A percentile compares a stretch with the other conserved stretches of the same genome.
Conservation (phyloP, 2,888 invertebrate species). For the Aphidoletes aphidimyza region DNA sequence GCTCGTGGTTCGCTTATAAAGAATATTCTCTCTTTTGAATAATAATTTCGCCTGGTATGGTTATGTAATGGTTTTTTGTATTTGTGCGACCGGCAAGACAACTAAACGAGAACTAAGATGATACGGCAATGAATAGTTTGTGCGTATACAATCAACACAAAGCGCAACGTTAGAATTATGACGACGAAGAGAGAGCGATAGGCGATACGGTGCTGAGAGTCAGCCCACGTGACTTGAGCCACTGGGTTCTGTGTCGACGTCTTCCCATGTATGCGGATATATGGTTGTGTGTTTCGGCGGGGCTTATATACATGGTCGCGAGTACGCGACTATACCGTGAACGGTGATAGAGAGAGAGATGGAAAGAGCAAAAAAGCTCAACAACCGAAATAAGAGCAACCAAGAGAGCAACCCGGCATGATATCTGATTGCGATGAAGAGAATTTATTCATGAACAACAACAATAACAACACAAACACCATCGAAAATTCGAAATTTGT, state of each 20-base stretch:
- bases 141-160: constrained; percentile 33
- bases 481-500: too few species aligned
- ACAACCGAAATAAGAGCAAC: too few species aligned
- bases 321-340: too few species aligned
- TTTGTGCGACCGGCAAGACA: constrained; percentile 53
- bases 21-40: background rate
- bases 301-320: too few species aligned
- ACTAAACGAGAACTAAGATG: constrained; percentile 54
- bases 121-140: constrained; percentile 32
- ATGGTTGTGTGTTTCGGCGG: too few species aligned
- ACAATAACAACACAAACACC: constrained; percentile 26
- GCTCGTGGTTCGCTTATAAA: background rate
- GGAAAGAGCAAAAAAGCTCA: too few species aligned
- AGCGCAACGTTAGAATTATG: background rate
- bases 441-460: too few species aligned
- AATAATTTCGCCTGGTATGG: constrained; percentile 6
- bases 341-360: too few species aligned
- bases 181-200: background rate
- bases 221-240: too few species aligned
- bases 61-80: constrained; percentile 47
- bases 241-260: too few species aligned
- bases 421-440: background rate
- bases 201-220: too few species aligned
- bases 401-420: background rate
- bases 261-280: too few species aligned